phyloP scores from a whole-genome alignment of 2,797 vertebrate genomes.

The Melanotaenia pygmaea region DNA sequence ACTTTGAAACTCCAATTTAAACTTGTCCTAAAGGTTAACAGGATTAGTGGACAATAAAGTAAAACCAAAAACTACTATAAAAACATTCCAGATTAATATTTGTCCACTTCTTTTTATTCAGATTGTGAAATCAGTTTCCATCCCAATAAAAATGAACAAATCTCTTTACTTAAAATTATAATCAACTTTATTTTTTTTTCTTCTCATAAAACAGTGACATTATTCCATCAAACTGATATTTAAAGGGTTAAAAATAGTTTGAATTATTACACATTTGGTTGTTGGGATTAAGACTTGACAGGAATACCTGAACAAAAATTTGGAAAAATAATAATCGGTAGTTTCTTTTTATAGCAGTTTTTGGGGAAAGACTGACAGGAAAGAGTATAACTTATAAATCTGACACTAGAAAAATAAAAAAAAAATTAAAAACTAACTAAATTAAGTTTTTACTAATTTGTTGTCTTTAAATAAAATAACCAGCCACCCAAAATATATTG shows the following conservation, averaged over 20 bases:
- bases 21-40: no score
- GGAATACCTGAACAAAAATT: neutral
- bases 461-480: neutral
- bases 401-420: neutral
- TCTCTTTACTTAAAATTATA: neutral
- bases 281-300: neutral
- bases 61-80: neutral
- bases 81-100: neutral
- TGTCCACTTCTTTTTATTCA: neutral
- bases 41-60: neutral
- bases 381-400: no score
- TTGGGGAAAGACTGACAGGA: no score
- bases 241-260: neutral
- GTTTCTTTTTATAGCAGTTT: neutral
- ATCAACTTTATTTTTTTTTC: neutral
- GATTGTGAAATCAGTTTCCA: no score
- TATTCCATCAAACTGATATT: neutral
- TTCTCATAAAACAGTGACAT: neutral
- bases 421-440: neutral
- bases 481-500: neutral
- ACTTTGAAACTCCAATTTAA: neutral
- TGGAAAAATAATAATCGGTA: neutral
- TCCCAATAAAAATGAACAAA: neutral
- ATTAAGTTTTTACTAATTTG: neutral
- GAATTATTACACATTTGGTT: neutral